Evolutionary conservation across 2,797 vertebrate species (phyloP).

Genomic region (Thalassophryne amazonica): DNA sequence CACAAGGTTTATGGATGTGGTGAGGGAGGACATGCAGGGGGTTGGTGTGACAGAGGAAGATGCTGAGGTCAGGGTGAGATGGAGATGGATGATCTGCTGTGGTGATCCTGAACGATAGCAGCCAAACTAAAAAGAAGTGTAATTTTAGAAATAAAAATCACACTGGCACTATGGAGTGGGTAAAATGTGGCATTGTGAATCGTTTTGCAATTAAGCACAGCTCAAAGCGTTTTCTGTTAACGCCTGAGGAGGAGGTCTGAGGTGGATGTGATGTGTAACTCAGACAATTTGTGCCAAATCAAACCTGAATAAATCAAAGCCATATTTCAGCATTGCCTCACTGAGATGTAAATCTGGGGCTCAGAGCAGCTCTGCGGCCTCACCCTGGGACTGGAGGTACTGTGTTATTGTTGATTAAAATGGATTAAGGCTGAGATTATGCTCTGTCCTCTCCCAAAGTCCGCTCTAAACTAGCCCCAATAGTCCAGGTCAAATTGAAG

Average conservation of each 20-base stretch:
- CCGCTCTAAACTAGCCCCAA: constrained; percentile 60
- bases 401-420: constrained; percentile 82
- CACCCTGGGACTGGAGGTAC: constrained; percentile 66
- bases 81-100: too few relatives aligned
- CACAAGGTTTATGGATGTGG: too few relatives aligned
- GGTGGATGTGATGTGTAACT: constrained; percentile 68
- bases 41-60: too few relatives aligned
- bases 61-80: too few relatives aligned
- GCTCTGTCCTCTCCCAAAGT: constrained; percentile 72
- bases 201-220: constrained; percentile 53
- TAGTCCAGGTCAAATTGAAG: constrained; percentile 49
- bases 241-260: constrained; percentile 38
- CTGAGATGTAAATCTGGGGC: constrained; percentile 73
- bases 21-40: too few relatives aligned
- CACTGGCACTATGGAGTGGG: not conserved
- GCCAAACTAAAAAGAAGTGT: too few relatives aligned
- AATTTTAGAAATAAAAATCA: not conserved
- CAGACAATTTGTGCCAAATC: constrained; percentile 77
- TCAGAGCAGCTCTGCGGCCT: constrained; percentile 63
- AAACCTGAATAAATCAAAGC: constrained; percentile 79
- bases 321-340: constrained; percentile 72
- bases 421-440: constrained; percentile 77
- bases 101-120: too few relatives aligned
- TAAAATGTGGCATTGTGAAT: constrained; percentile 44
- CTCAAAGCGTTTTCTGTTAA: constrained; percentile 53